Evolutionary conservation across 2,113 vertebrate species (phyloP).

Genomic region (Equus quagga): DNA sequence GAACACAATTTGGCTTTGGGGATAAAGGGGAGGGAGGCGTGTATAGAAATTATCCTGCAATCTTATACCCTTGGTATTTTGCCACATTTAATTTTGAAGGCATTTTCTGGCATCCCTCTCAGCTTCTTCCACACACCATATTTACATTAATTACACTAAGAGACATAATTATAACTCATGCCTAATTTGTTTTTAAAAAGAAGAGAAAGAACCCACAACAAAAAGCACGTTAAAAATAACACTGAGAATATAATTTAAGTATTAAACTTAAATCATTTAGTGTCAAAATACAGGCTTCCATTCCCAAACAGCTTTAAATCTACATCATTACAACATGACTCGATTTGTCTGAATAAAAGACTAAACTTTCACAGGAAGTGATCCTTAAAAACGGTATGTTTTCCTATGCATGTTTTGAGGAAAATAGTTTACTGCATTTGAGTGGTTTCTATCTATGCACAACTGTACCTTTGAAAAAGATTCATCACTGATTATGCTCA

Average conservation of each 20-base stretch:
- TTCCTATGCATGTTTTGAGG: not conserved
- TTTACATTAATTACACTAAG: constrained; percentile 55
- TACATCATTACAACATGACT: not conserved
- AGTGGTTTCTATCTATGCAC: not conserved
- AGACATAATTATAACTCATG: constrained; percentile 67
- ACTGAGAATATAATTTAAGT: constrained; percentile 64
- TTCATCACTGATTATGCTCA: not conserved
- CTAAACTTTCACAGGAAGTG: constrained; percentile 15
- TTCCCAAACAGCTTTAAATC: not conserved
- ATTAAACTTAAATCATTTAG: constrained; percentile 60
- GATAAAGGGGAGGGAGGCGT: fast-evolving
- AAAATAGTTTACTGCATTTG: not conserved
- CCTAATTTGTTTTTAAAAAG: constrained; percentile 74
- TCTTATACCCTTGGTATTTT: not conserved
- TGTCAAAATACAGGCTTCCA: constrained; percentile 45
- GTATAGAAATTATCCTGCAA: not conserved
- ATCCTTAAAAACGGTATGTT: not conserved
- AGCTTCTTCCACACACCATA: constrained; percentile 9
- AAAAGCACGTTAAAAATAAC: constrained; percentile 62
- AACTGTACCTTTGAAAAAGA: not conserved
- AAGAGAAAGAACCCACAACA: constrained; percentile 53
- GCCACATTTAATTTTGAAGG: constrained; percentile 3
- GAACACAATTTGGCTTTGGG: not conserved
- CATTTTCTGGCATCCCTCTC: constrained; percentile 6
- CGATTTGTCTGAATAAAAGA: constrained; percentile 34